Evolutionary conservation across 2,113 vertebrate genomes (phyloP), one percentile per base, ranked within the genome.

Genomic region (Sturnus vulgaris): DNA sequence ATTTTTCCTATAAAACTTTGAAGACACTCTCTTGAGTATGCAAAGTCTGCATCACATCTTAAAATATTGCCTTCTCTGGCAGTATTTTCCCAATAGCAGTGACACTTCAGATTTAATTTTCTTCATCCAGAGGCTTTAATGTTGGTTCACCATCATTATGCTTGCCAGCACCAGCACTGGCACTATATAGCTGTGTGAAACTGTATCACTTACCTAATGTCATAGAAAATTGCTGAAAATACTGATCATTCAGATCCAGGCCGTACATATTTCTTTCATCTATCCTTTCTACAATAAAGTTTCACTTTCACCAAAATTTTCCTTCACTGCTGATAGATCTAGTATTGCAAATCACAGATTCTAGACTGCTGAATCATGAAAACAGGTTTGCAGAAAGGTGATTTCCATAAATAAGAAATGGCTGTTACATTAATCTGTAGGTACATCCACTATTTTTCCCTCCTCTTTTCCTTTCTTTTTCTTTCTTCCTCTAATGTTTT

Each of bases 81-180:
- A 96, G 66, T 97, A 95, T 95, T 95, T 95, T 95, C 59, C 57
- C 81, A 96, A 89, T 89, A 96, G 91, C 53, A 91, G 86, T 92
- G 93, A 95, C 94, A 96, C 84, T 95, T 93, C 88, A 94, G 70
- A 95, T 96, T 94, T 95, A 89, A 95, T 95, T 95, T 91, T 90
- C 75, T 80, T 93, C 82, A 88, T 94, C 90, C 87, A 93, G 70
- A 96, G 95, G 68, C 82, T 95, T 93, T 94, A 94, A 95, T 82
- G 76, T 94, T 93, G 35, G 85, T 94, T 93, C 85, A 90, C 82
- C 23, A 2, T 77, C 87, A 77, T 80, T 92, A 88, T 60, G 55
- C 88, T 93, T 97, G 79, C 93, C 94, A 96, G n/a, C 79, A 90
- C 84, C 78, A 87, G 53, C 47, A 85, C 39, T 93, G 89, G 77